These are phyloP conservation scores for Amiota communis DNA, from an alignment of 2,888 invertebrate species.

Conservation along the genomic window DNA sequence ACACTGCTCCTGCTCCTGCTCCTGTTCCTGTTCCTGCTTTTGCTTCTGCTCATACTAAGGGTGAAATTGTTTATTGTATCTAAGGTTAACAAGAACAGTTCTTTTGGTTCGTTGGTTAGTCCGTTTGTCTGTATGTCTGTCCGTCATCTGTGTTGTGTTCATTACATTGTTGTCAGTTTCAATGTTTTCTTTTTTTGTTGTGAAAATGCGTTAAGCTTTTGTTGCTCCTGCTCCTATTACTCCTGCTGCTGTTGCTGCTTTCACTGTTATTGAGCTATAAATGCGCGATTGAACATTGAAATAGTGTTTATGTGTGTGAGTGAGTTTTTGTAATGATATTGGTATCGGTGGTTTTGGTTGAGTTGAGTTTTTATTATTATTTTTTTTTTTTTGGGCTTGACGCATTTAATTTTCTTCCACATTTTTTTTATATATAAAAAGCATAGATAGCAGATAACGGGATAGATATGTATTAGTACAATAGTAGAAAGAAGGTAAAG, in stretches of 20 bases:
- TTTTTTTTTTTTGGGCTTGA: neutral
- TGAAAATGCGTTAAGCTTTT: neutral
- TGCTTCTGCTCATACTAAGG: neutral
- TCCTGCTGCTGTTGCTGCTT: neutral
- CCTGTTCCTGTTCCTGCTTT: too few species aligned
- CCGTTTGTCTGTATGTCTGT: conserved; percentile 28
- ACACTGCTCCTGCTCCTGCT: neutral
- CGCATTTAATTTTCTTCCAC: too few species aligned
- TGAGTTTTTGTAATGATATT: neutral
- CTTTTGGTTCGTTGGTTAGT: neutral
- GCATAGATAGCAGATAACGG: too few species aligned
- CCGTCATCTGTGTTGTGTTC: conserved; percentile 11
- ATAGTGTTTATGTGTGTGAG: neutral
- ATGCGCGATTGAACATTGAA: conserved; percentile 26
- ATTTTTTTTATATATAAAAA: too few species aligned
- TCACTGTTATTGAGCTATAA: conserved; percentile 23
- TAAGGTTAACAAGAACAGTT: neutral
- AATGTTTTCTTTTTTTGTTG: neutral
- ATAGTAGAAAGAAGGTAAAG: too few species aligned
- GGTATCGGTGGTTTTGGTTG: conserved; percentile 4
- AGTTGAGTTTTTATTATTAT: neutral
- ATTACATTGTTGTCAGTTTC: conserved; percentile 17
- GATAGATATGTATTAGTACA: too few species aligned
- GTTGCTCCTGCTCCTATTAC: neutral
- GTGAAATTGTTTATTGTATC: conserved; percentile 2